Conservation (phyloP, 2,797 vertebrate species). For the Schizothorax lantsangensis region DNA sequence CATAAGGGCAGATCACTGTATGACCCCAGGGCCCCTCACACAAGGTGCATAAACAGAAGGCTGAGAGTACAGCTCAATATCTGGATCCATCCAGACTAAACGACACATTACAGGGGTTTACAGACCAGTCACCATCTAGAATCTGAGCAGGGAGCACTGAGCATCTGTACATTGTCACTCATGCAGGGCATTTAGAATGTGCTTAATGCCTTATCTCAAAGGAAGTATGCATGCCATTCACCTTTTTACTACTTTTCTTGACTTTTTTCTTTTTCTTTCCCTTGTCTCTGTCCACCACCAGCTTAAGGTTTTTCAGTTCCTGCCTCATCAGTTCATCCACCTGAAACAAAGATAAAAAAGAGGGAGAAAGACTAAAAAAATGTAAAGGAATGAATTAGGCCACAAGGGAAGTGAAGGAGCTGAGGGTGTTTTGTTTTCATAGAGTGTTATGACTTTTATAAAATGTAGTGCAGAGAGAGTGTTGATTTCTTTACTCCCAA, state of each 20-base stretch:
- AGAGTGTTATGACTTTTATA: slow-evolving; percentile 4
- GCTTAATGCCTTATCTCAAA: slow-evolving; percentile 28
- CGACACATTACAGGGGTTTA: slow-evolving; percentile 31
- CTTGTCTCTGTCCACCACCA: slow-evolving; percentile 77
- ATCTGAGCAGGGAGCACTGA: slow-evolving; percentile 15
- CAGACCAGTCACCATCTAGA: slow-evolving; percentile 18
- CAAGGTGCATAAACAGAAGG: slow-evolving; percentile 33
- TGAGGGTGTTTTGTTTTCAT: not conserved
- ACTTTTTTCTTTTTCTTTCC: slow-evolving; percentile 64
- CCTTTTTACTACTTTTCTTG: slow-evolving; percentile 71
- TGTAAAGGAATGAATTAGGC: not conserved
- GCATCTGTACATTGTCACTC: slow-evolving; percentile 49
- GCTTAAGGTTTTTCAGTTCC: slow-evolving; percentile 78
- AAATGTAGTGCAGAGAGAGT: slow-evolving; percentile 28
- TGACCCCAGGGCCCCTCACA: slow-evolving; percentile 40
- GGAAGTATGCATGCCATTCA: slow-evolving; percentile 58
- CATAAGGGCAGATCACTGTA: slow-evolving; percentile 38
- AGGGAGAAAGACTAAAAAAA: not conserved
- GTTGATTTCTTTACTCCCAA: slow-evolving; percentile 16
- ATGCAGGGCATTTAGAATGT: slow-evolving; percentile 5
- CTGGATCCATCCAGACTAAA: slow-evolving; percentile 34
- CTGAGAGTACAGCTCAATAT: slow-evolving; percentile 3
- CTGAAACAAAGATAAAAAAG: slow-evolving; percentile 61
- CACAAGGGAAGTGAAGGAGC: not conserved
- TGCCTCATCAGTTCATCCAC: slow-evolving; percentile 84